These are phyloP conservation scores for Thereuonema tuberculata DNA, from an alignment of 1,140 invertebrate genomes.

Conservation along the genomic window DNA sequence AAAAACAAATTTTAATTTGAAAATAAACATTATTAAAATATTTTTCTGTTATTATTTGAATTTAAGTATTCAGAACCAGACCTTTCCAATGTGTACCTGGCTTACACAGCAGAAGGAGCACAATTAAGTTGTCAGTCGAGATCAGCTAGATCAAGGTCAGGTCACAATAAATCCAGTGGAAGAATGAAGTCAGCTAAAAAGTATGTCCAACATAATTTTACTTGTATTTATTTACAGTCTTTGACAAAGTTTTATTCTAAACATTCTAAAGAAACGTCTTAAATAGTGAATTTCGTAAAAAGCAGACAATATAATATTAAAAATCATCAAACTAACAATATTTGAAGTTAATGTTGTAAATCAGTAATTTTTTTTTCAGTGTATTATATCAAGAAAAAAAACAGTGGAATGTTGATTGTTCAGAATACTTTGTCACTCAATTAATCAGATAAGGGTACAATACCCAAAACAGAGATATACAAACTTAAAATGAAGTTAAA, in stretches of 20 bases:
- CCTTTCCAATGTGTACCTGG: slow-evolving; percentile 33
- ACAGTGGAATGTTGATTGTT: too few species aligned
- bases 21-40: too few species aligned
- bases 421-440: too few species aligned
- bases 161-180: slow-evolving; percentile 24
- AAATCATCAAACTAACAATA: background rate
- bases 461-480: too few species aligned
- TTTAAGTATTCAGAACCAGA: slow-evolving; percentile 27
- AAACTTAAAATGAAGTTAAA: too few species aligned
- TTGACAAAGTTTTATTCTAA: background rate
- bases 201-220: slow-evolving; percentile 18
- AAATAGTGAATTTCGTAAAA: background rate
- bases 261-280: background rate
- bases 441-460: too few species aligned
- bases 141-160: slow-evolving; percentile 22
- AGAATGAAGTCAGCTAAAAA: slow-evolving; percentile 32
- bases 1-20: too few species aligned
- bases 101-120: slow-evolving; percentile 34
- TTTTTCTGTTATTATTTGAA: too few species aligned
- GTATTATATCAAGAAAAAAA: too few species aligned
- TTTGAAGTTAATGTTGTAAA: background rate
- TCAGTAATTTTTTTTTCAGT: background rate
- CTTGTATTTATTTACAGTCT: too few species aligned
- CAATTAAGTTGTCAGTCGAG: slow-evolving; percentile 18
- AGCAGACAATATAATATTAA: background rate